A percentile compares a stretch with the other conserved stretches of the same genome.
Evolutionary conservation across 2,113 vertebrate genomes (phyloP).

Genomic region (Alexandromys fortis): DNA sequence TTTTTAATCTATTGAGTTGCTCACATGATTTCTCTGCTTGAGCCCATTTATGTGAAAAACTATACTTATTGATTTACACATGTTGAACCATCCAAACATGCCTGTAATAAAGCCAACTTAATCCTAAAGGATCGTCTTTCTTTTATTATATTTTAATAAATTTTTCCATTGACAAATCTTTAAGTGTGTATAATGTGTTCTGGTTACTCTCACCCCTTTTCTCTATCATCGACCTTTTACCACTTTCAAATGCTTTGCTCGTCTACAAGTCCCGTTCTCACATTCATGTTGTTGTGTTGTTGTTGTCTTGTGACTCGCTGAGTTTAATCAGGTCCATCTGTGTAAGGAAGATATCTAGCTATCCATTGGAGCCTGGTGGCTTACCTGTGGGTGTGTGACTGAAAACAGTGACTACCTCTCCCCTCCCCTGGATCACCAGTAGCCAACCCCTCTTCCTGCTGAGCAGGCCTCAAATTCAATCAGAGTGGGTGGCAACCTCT

Average conservation of each 20-base stretch:
- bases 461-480: background rate
- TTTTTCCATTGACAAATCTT: background rate
- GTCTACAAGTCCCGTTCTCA: background rate
- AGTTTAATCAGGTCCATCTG: background rate
- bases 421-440: background rate
- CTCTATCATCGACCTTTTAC: background rate
- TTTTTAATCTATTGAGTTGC: background rate
- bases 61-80: background rate
- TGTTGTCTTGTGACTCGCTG: background rate
- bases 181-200: background rate
- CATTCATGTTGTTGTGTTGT: background rate
- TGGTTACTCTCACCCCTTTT: background rate
- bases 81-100: background rate
- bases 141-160: background rate
- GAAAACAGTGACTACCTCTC: background rate
- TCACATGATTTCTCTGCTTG: background rate
- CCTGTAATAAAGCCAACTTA: background rate
- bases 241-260: background rate
- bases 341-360: background rate
- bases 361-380: background rate
- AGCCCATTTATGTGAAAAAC: background rate
- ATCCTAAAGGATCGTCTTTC: background rate
- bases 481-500: background rate
- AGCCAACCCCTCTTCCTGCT: background rate
- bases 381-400: background rate